These are phyloP conservation scores for Chamaedrilus cognettii DNA, from an alignment of 2,888 invertebrate species.

Conservation along the genomic window DNA sequence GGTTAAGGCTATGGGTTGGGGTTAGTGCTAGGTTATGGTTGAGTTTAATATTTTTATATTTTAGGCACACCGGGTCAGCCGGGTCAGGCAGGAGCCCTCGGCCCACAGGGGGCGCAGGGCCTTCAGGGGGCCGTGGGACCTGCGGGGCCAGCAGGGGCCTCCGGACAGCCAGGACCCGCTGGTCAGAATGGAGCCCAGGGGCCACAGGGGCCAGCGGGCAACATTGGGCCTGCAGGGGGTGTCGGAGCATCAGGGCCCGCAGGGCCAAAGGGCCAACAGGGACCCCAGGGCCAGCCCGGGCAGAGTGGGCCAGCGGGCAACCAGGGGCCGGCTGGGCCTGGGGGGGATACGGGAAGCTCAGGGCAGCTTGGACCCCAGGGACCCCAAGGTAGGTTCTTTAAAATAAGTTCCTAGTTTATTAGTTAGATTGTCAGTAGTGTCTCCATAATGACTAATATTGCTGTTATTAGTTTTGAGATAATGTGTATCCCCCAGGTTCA, in stretches of 20 bases:
- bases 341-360: not conserved
- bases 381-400: too few relatives aligned
- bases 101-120: conserved; percentile 16
- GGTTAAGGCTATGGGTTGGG: too few relatives aligned
- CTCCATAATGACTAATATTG: too few relatives aligned
- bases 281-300: conserved; percentile 8
- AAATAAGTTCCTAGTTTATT: too few relatives aligned
- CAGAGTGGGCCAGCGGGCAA: not conserved
- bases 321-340: not conserved
- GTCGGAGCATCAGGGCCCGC: conserved; percentile 22
- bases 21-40: too few relatives aligned
- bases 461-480: too few relatives aligned
- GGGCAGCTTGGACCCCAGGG: conserved; percentile 21
- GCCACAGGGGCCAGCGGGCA: conserved; percentile 41
- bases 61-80: conserved; percentile 27
- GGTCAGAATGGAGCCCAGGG: conserved; percentile 11
- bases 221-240: conserved; percentile 14
- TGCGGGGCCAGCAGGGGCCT: conserved; percentile 39
- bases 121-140: conserved; percentile 40
- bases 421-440: too few relatives aligned
- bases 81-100: conserved; percentile 15
- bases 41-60: conserved; percentile 16
- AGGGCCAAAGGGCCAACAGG: conserved; percentile 30
- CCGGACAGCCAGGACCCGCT: conserved; percentile 18
- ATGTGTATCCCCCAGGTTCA: too few relatives aligned